Evolutionary conservation across 2,888 invertebrate genomes (phyloP).

Genomic region (Zaprionus lineosus): DNA sequence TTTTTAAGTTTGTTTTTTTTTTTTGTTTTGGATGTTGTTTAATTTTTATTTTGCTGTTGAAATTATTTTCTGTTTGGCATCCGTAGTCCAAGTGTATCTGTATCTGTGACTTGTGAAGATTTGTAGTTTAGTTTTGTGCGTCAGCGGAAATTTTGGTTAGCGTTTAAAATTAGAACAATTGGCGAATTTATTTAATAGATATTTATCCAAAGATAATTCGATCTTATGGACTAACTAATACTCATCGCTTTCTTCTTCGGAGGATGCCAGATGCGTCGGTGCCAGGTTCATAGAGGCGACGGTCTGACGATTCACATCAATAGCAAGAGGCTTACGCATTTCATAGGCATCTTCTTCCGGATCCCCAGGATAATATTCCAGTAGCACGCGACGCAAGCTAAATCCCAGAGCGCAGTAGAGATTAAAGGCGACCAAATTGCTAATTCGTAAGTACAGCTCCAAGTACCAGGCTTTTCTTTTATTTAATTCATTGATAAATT

Average conservation of each 20-base stretch:
- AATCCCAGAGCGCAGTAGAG: conserved; percentile 48
- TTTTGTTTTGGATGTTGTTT: conserved; percentile 24
- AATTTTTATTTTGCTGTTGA: conserved; percentile 30
- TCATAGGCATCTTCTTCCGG: conserved; percentile 55
- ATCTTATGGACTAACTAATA: conserved; percentile 18
- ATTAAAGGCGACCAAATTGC: conserved; percentile 41
- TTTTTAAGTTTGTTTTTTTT: conserved; percentile 17
- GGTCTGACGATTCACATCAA: conserved; percentile 7
- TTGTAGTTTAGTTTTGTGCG: conserved; percentile 60
- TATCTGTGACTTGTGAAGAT: conserved; percentile 14
- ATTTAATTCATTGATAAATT: conserved; percentile 21
- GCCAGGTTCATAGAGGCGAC: conserved; percentile 14
- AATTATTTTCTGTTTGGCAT: conserved; percentile 53
- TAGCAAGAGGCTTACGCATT: conserved; percentile 45
- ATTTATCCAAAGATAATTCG: background rate
- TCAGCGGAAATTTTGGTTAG: conserved; percentile 71
- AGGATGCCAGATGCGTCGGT: conserved; percentile 22
- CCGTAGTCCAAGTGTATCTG: background rate
- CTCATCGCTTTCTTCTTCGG: conserved; percentile 39
- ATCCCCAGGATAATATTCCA: conserved; percentile 53
- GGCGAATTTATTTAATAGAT: conserved; percentile 15
- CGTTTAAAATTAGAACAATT: conserved; percentile 53
- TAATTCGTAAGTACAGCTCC: conserved; percentile 48
- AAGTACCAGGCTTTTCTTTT: conserved; percentile 37
- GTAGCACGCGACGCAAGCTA: conserved; percentile 13